A percentile compares a stretch with the other conserved stretches of the same genome.
These are phyloP conservation scores for Tryphoninae sp. DNA, from an alignment of 2,888 invertebrate genomes.

Conservation along the genomic window DNA sequence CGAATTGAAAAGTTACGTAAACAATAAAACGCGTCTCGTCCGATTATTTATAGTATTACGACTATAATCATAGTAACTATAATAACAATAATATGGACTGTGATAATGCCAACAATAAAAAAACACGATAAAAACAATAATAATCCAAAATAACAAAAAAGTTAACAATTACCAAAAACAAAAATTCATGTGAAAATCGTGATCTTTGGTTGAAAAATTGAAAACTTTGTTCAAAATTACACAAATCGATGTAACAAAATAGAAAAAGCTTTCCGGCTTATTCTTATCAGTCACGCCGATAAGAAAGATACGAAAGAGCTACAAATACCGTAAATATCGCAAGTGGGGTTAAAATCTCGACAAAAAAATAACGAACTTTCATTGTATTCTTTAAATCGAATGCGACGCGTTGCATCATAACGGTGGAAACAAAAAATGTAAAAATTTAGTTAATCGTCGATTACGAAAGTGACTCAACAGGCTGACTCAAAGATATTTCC, in stretches of 20 bases:
- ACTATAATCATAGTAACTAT: conserved; percentile 16
- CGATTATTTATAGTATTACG: conserved; percentile 39
- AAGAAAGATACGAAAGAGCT: conserved; percentile 3
- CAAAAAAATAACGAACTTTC: background rate
- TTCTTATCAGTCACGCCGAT: conserved; percentile 23
- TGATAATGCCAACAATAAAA: background rate
- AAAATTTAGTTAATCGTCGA: background rate
- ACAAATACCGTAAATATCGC: background rate
- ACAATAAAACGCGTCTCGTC: conserved; percentile 12
- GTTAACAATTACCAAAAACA: background rate
- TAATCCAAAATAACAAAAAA: background rate
- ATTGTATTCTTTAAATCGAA: background rate
- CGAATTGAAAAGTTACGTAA: conserved; percentile 46
- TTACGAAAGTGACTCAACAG: conserved; percentile 54
- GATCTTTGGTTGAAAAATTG: background rate
- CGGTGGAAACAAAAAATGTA: background rate
- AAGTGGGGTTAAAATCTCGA: background rate
- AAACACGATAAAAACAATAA: background rate
- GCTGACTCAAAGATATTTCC: conserved; percentile 29
- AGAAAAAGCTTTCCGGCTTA: conserved; percentile 20
- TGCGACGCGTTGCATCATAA: background rate
- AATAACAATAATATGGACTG: conserved; percentile 2
- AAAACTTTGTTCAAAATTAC: background rate
- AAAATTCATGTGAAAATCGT: background rate
- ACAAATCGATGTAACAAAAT: conserved; percentile 9